A percentile compares a stretch with the other conserved stretches of the same genome.
Evolutionary conservation across 2,888 invertebrate genomes (phyloP).

Genomic region (Hofmannophila pseudospretella): DNA sequence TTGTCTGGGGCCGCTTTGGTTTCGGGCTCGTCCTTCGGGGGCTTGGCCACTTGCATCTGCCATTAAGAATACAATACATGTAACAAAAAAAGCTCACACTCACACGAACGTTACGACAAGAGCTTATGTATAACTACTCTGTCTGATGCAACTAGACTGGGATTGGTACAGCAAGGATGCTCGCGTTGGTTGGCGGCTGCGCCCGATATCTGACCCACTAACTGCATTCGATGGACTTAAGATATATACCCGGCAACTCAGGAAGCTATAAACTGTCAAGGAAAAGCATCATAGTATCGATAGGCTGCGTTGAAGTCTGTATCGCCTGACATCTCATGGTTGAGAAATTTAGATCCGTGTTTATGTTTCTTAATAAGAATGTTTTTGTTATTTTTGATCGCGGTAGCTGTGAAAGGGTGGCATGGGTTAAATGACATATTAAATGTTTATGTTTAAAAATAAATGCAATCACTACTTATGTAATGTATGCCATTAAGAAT

Average conservation of each 20-base stretch:
- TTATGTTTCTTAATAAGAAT: neutral
- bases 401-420: neutral
- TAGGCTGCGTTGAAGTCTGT: neutral
- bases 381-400: neutral
- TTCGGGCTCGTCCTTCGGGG: too few species aligned
- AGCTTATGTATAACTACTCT: slow-evolving; percentile 39
- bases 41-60: too few species aligned
- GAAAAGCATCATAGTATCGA: neutral
- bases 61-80: too few species aligned
- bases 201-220: slow-evolving; percentile 57
- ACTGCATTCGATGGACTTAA: slow-evolving; percentile 29
- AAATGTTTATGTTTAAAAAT: too few species aligned
- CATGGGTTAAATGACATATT: too few species aligned
- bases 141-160: slow-evolving; percentile 45
- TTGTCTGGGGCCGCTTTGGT: too few species aligned
- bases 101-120: slow-evolving; percentile 27
- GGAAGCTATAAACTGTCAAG: neutral
- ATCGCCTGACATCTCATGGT: slow-evolving; percentile 1
- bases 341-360: slow-evolving; percentile 11
- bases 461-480: too few species aligned
- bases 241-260: slow-evolving; percentile 16
- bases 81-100: slow-evolving; percentile 8
- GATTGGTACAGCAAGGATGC: slow-evolving; percentile 21
- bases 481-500: too few species aligned
- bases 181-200: slow-evolving; percentile 23